Evolutionary conservation across 2,113 vertebrate species (phyloP), one percentile per base, ranked within the genome.

Genomic region (Vidua chalybeata): DNA sequence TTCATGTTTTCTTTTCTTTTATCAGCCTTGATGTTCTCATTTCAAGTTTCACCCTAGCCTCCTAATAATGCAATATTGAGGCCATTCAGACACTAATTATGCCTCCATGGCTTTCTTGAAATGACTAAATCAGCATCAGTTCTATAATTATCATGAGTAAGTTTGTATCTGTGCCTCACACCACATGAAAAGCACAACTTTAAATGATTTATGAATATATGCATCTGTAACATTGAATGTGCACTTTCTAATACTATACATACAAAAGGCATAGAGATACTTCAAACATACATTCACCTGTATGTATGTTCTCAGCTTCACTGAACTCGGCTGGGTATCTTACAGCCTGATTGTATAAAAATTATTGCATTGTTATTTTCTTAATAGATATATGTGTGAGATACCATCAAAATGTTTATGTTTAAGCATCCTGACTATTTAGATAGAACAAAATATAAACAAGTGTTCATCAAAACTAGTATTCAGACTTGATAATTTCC

Each of bases 21-120:
- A 98, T 97, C 98, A 97, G 98, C 98, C 98, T 98, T 99, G 98
- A 99, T 99, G 98, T 99, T 98, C 98, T 99, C 98, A 98, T 99
- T 98, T 98, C 97, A 98, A 98, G 90, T 98, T 98, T 98, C 98
- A 98, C 98, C 96, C 97, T 98, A 98, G 98, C 97, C 98, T 99
- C 98, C 98, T 99, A 99, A 99, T 99, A 99, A 98, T 98, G 96
- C 97, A 97, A 98, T 99, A 99, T 99, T 99, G 98, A 99, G 99
- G 99, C 98, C 98, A 98, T 99, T 99, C 98, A 98, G 98, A 98
- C 97, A 98, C 98, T 99, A 99, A 99, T 99, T 99, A 99, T 98
- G 98, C 98, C 98, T 98, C 98, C 96, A 98, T 98, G 98, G 97
- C 98, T 98, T 98, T 98, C 98, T 98, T 98, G 98, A 99, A 98